These are phyloP conservation scores for Sialis lutaria DNA, from an alignment of 2,888 invertebrate genomes.

Conservation along the genomic window DNA sequence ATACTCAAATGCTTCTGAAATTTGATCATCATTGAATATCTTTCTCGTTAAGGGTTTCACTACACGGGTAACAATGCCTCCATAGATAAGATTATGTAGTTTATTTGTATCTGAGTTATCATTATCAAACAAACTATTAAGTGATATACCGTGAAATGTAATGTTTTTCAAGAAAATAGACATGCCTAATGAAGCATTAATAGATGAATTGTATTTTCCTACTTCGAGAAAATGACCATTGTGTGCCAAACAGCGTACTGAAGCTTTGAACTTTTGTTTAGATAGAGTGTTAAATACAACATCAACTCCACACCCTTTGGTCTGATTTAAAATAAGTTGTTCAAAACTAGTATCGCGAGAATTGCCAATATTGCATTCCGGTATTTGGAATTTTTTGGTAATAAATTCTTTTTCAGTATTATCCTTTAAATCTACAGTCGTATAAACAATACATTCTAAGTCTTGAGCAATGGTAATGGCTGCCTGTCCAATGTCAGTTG, in stretches of 20 bases:
- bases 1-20: conserved; percentile 35
- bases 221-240: conserved; percentile 41
- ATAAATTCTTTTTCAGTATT: neutral
- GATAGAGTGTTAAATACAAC: conserved; percentile 42
- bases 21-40: conserved; percentile 29
- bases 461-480: conserved; percentile 41
- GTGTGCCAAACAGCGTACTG: conserved; percentile 18
- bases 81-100: conserved; percentile 23
- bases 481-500: conserved; percentile 74
- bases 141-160: conserved; percentile 40
- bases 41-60: conserved; percentile 35
- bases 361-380: neutral
- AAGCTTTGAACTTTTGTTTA: conserved; percentile 33
- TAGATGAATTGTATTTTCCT: conserved; percentile 41
- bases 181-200: conserved; percentile 31
- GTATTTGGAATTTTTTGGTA: neutral
- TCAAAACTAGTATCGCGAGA: neutral
- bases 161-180: conserved; percentile 37
- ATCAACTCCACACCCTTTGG: conserved; percentile 38
- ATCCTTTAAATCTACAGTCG: conserved; percentile 32
- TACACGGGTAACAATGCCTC: conserved; percentile 32
- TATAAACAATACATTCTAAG: conserved; percentile 38
- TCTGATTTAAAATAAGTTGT: conserved; percentile 31
- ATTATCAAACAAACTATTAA: conserved; percentile 36
- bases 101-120: conserved; percentile 27